Evolutionary conservation across 2,888 invertebrate species (phyloP).

Genomic region (Synanthedon vespiformis): DNA sequence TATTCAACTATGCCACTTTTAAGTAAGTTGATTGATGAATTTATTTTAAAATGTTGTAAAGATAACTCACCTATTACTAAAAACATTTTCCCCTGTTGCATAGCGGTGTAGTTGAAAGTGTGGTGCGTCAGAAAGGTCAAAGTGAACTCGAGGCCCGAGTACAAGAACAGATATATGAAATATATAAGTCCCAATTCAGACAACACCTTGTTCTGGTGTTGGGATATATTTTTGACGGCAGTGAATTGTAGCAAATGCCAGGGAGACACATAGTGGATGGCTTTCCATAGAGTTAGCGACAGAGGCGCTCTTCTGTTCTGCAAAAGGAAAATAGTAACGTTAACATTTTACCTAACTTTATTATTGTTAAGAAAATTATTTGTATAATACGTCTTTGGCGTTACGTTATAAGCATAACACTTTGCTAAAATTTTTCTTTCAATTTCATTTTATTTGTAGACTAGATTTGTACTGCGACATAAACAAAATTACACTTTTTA

Average conservation of each 20-base stretch:
- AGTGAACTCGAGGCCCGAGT: conserved; percentile 97
- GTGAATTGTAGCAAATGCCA: conserved; percentile 69
- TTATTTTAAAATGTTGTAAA: too few relatives aligned
- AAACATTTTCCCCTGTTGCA: conserved; percentile 99
- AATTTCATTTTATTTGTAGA: too few relatives aligned
- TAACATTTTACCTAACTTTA: too few relatives aligned
- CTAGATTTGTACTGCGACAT: too few relatives aligned
- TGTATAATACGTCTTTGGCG: too few relatives aligned
- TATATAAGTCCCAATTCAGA: conserved; percentile 80
- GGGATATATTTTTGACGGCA: conserved; percentile 75
- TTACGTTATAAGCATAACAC: too few relatives aligned
- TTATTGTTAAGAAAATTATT: too few relatives aligned
- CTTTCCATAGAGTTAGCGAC: conserved; percentile 74
- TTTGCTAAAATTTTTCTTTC: too few relatives aligned
- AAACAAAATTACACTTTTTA: too few relatives aligned
- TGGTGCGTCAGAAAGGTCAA: conserved; percentile 96
- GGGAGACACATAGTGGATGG: conserved; percentile 62
- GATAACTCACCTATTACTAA: conserved; percentile 81
- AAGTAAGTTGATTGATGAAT: too few relatives aligned
- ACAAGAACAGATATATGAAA: conserved; percentile 93
- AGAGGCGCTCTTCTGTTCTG: conserved; percentile 79
- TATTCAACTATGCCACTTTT: too few relatives aligned
- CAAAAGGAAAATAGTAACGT: conserved; percentile 31
- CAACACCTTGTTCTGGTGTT: conserved; percentile 74
- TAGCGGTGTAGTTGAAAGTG: conserved; percentile 88